Evolutionary conservation across 2,888 invertebrate genomes (phyloP), one percentile per base, ranked within the genome.

Genomic region (Cataglyphis rosenhaueri): DNA sequence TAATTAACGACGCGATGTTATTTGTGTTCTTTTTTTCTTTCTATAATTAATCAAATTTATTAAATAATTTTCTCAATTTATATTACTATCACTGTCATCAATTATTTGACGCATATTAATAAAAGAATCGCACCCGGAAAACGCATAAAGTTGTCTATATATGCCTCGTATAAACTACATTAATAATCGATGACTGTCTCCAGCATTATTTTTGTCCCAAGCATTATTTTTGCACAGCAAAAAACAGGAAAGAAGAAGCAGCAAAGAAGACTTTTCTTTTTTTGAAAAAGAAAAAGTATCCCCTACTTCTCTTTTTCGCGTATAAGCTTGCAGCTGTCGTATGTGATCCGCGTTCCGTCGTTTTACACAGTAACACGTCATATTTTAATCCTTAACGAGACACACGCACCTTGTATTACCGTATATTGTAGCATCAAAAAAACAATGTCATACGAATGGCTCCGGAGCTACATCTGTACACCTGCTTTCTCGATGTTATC

Each of bases 161-260:
- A 79, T 78, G 76, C 66, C 79, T 48, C 76, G 59, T 79, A 32
- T 5, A 74, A 29, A 25, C 55, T 38, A 82, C 81, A 88, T 88
- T 89, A 88, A 82, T 87, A 87, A 87, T 86, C 81, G 86, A 89
- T 87, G 84, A 85, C 86, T 84, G 64, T 71, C 66, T 57, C 64
- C 25, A 71, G 41, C 48, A n/a, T n/a, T n/a, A n/a, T n/a, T n/a
- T n/a, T 71, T 61, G 59, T 35, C 55, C 10, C 29, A 38, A 57
- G 41, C 61, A 59, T 81, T 64, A 38, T 65, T 59, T 44, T n/a
- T 52, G 73, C 35, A 65, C 78, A 83, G 82, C 84, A 82, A 59
- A 12, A 6, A 9, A 21, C 38, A 79, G 52, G 71, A 41, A 76
- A 25, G 76, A 44, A 32, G 32, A 6, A 32, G 6, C 32, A 32